Evolutionary conservation across 2,797 vertebrate species (phyloP).

Genomic region (Girardinus metallicus): DNA sequence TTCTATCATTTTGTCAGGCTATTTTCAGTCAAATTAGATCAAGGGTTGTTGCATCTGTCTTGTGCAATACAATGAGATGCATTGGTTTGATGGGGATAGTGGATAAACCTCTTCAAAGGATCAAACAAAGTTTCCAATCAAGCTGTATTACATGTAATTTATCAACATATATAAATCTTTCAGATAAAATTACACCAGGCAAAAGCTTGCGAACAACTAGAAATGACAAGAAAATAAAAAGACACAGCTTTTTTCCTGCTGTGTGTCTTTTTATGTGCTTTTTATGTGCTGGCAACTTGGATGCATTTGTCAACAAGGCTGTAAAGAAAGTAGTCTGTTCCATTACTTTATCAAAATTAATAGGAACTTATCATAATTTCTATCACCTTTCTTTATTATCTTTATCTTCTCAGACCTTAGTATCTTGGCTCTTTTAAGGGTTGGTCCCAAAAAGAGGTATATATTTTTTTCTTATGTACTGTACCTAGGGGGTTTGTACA

Average conservation of each 20-base stretch:
- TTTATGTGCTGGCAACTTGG: not conserved
- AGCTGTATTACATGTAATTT: slow-evolving; percentile 44
- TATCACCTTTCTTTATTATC: not conserved
- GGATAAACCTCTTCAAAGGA: slow-evolving; percentile 54
- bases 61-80: slow-evolving; percentile 81
- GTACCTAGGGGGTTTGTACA: not conserved
- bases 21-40: slow-evolving; percentile 93
- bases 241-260: not conserved
- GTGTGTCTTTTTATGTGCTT: slow-evolving; percentile 1
- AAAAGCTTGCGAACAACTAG: slow-evolving; percentile 14
- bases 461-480: not conserved
- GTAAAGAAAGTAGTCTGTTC: not conserved
- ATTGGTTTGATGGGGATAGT: slow-evolving; percentile 57
- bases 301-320: not conserved
- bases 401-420: not conserved
- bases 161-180: slow-evolving; percentile 49
- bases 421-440: not conserved
- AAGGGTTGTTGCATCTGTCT: slow-evolving; percentile 85
- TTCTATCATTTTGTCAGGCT: slow-evolving; percentile 91
- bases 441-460: not conserved
- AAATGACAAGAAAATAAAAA: slow-evolving; percentile 9
- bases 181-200: slow-evolving; percentile 41
- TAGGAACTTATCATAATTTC: not conserved
- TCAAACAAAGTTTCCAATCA: slow-evolving; percentile 67
- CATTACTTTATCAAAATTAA: not conserved